Conservation (phyloP, 2,888 invertebrate genomes). For the Pollenia amentaria region DNA sequence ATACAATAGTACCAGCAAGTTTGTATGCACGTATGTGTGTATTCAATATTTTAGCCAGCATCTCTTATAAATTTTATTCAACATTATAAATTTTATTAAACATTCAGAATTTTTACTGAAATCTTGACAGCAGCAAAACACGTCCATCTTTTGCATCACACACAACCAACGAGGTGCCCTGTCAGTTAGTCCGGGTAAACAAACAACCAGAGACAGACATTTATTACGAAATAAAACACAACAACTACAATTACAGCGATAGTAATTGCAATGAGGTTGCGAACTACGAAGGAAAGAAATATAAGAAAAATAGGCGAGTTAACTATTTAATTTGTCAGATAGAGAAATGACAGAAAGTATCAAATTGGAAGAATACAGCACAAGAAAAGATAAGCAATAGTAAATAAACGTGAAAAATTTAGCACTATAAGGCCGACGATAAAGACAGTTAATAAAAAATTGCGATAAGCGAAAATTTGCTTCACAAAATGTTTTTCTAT, state of each 20-base stretch:
- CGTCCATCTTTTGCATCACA: constrained; percentile 17
- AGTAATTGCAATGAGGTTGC: background rate
- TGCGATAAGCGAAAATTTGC: too few species aligned
- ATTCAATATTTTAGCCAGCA: background rate
- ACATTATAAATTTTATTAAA: too few species aligned
- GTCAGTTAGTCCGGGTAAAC: background rate
- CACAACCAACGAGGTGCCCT: constrained; percentile 10
- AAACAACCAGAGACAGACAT: background rate
- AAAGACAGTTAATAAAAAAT: too few species aligned
- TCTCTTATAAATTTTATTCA: constrained; percentile 49
- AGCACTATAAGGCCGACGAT: too few species aligned
- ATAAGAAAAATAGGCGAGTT: too few species aligned
- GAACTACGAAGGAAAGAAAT: too few species aligned
- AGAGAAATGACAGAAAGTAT: too few species aligned
- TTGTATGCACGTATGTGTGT: background rate
- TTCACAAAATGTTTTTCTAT: too few species aligned
- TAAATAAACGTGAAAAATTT: too few species aligned
- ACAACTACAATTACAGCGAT: background rate
- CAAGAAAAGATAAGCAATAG: too few species aligned
- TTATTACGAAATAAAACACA: background rate
- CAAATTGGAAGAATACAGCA: too few species aligned
- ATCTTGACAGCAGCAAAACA: constrained; percentile 64
- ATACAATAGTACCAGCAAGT: background rate
- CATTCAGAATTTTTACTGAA: constrained; percentile 8
- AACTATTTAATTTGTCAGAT: too few species aligned